Percentiles rank a stretch among this genome's conserved stretches.
Conservation (phyloP, 2,113 vertebrate species). For the Coturnix japonica region DNA sequence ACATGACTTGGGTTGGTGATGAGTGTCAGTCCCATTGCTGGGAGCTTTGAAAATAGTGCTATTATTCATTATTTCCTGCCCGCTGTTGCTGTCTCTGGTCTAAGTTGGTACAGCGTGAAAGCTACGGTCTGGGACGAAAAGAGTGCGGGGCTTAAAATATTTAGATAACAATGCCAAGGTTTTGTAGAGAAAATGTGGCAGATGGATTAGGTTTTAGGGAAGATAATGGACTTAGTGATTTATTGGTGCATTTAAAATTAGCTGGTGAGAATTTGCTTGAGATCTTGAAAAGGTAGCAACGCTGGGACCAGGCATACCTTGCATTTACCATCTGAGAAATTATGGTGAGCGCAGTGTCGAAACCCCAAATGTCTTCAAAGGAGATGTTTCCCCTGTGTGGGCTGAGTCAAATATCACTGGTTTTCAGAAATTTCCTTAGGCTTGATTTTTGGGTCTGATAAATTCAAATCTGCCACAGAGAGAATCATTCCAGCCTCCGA, state of each 20-base stretch:
- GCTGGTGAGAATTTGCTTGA: not conserved
- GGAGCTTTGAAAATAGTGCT: slow-evolving; percentile 12
- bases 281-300: not conserved
- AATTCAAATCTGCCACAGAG: not conserved
- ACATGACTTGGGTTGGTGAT: not conserved
- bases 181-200: not conserved
- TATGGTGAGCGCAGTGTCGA: not conserved
- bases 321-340: not conserved
- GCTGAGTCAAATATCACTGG: slow-evolving; percentile 67
- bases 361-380: slow-evolving; percentile 71
- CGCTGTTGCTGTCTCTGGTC: not conserved
- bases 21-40: not conserved
- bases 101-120: not conserved
- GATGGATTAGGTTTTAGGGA: not conserved
- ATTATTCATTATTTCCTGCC: slow-evolving; percentile 69
- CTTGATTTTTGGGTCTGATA: slow-evolving; percentile 50
- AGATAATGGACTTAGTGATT: not conserved
- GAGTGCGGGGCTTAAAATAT: not conserved
- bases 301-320: not conserved
- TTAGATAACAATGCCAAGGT: not conserved
- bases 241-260: slow-evolving; percentile 16
- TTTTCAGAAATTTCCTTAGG: slow-evolving; percentile 68
- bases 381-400: slow-evolving; percentile 57
- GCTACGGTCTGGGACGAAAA: not conserved
- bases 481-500: not conserved